Percentiles rank a stretch among this genome's conserved stretches.
Conservation (phyloP, 2,888 invertebrate genomes). For the Tetragnatha montana region DNA sequence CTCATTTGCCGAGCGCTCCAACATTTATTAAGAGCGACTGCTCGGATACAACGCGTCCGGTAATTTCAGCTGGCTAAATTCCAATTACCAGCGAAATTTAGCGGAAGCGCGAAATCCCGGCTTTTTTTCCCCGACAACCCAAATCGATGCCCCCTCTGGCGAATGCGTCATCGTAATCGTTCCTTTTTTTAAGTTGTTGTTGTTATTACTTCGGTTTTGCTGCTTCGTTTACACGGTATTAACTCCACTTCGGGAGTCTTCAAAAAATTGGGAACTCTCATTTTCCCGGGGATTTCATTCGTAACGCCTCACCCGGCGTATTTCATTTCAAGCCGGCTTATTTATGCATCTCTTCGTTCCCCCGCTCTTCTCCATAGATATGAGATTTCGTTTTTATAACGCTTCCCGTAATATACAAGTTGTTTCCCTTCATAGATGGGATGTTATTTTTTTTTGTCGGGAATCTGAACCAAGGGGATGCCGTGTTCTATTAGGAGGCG, state of each 20-base stretch:
- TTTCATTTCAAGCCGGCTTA: conserved; percentile 35
- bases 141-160: conserved; percentile 36
- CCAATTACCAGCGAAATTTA: conserved; percentile 50
- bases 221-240: conserved; percentile 18
- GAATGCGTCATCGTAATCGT: conserved; percentile 23
- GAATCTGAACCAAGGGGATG: too few relatives aligned
- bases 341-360: conserved; percentile 7
- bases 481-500: conserved; percentile 9
- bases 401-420: neutral
- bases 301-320: neutral
- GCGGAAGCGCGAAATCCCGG: conserved; percentile 23
- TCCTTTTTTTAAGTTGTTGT: neutral
- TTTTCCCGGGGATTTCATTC: conserved; percentile 10
- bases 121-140: neutral
- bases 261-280: neutral
- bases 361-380: neutral
- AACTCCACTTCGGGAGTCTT: conserved; percentile 20
- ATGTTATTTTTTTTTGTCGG: too few relatives aligned
- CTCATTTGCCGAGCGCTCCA: neutral
- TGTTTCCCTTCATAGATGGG: neutral
- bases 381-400: neutral
- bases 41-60: conserved; percentile 19
- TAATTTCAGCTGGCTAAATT: conserved; percentile 60
- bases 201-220: conserved; percentile 14
- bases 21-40: conserved; percentile 42